These are phyloP conservation scores for Drosophila nigritarsus DNA, from an alignment of 2,888 invertebrate genomes.

Conservation along the genomic window DNA sequence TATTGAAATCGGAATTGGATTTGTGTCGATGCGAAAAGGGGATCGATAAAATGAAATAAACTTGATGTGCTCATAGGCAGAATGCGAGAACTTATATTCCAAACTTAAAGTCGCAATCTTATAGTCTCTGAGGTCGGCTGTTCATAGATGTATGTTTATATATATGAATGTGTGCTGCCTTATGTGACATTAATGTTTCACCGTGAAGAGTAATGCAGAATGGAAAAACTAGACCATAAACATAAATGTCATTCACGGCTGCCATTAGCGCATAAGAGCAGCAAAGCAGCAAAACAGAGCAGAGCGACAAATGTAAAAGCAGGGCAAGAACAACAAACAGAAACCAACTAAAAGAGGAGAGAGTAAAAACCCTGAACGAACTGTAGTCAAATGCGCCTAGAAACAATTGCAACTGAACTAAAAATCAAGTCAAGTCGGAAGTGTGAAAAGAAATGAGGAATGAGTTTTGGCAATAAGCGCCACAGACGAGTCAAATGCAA, in stretches of 20 bases:
- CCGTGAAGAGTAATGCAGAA: constrained; percentile 22
- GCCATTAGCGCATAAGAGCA: constrained; percentile 65
- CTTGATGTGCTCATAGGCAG: background rate
- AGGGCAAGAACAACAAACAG: constrained; percentile 55
- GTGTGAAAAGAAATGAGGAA: constrained; percentile 46
- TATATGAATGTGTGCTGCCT: constrained; percentile 8
- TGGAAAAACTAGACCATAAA: constrained; percentile 66
- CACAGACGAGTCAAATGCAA: constrained; percentile 46
- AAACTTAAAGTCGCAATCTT: background rate
- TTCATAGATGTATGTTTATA: background rate
- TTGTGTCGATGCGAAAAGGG: background rate
- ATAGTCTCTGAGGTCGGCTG: background rate
- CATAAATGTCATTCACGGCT: constrained; percentile 75
- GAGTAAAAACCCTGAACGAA: constrained; percentile 22
- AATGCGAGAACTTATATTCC: background rate
- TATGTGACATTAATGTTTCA: constrained; percentile 32
- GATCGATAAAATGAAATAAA: background rate
- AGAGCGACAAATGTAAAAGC: constrained; percentile 56
- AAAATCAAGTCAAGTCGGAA: constrained; percentile 42
- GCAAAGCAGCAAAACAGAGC: constrained; percentile 31
- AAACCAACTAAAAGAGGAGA: constrained; percentile 22
- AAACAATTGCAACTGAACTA: constrained; percentile 33
- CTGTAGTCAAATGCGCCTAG: constrained; percentile 42
- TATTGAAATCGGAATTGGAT: background rate
- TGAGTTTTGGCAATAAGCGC: constrained; percentile 55